Base-by-base conservation (phyloP, 2,113 vertebrate species). In the Nipponia nippon region DNA sequence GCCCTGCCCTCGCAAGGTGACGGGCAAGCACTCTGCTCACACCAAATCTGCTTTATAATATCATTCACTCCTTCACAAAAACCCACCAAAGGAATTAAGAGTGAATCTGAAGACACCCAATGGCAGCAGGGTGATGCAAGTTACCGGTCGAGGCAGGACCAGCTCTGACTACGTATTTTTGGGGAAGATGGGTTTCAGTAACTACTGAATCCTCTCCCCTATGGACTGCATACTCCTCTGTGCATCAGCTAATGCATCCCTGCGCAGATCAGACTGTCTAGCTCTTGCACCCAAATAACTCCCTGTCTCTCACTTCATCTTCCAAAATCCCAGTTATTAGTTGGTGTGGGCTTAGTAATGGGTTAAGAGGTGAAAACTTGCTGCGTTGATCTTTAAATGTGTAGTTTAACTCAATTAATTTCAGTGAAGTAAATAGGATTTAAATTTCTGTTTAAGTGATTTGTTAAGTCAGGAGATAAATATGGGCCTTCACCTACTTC, bases 321-420 rank as follows among this genome's bases (percentile, higher is more conserved):
- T 56, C 72, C 62, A 47, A 65, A 67, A 62, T 3, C 32, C 32
- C 38, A 2, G 9, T 1, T 52, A 30, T 20, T 23, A 47, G 29
- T 5, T 46, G n/a, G 32, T 2, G n/a, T 44, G 62, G 21, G 49
- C 29, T 47, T 14, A 69, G 26, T 29, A 77, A 63, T 73, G 71
- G 46, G 42, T 61, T 69, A 67, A 67, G 70, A 53, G 70, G 21
- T 69, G 58, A 61, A 38, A 83, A 69, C 47, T 53, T 76, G 56
- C 70, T 14, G 26, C 44, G 11, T 21, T 34, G 70, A 50, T 89
- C 91, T 71, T 55, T 16, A 80, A 52, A 76, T 9, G 0, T 38
- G 30, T n/a, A 67, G 17, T 62, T 95, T 72, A 84, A 77, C 90
- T 75, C 53, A 52, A 55, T 78, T 91, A 70, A 95, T 92, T 92